Evolutionary conservation across 2,888 invertebrate species (phyloP).

Genomic region (Ophioninae sp.): DNA sequence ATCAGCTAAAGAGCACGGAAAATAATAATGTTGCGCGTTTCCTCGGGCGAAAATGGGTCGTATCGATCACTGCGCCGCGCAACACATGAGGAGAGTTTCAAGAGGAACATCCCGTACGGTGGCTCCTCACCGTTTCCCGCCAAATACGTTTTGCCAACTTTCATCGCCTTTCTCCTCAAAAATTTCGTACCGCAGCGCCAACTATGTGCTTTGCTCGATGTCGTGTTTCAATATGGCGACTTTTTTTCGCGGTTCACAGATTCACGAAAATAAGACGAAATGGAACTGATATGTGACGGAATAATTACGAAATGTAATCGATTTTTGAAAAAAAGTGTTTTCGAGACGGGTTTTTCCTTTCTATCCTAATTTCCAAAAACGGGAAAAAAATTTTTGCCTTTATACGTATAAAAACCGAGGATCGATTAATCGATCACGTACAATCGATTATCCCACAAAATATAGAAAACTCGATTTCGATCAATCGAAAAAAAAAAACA

Average conservation of each 20-base stretch:
- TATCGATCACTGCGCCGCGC: slow-evolving; percentile 48
- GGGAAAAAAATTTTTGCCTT: neutral
- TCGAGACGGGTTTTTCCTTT: too few relatives aligned
- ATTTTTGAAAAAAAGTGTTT: too few relatives aligned
- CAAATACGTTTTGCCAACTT: neutral
- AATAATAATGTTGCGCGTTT: slow-evolving; percentile 13
- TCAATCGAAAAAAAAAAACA: neutral
- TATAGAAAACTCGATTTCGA: too few relatives aligned
- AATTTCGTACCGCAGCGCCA: neutral
- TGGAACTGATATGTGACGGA: too few relatives aligned
- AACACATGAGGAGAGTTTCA: slow-evolving; percentile 40
- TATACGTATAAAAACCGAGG: neutral
- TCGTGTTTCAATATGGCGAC: neutral
- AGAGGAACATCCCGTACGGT: slow-evolving; percentile 47
- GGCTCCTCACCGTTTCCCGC: slow-evolving; percentile 12
- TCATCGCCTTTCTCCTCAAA: neutral
- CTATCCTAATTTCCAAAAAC: too few relatives aligned
- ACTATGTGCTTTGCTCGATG: neutral
- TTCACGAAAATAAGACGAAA: too few relatives aligned
- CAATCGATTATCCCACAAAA: too few relatives aligned
- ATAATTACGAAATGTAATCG: too few relatives aligned
- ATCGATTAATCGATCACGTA: neutral
- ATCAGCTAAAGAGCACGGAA: slow-evolving; percentile 9
- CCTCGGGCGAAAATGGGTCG: slow-evolving; percentile 17
- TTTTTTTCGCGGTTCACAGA: too few relatives aligned